These are phyloP conservation scores for Phoenoteleia sp. DNA, from an alignment of 2,888 invertebrate species.

Conservation along the genomic window DNA sequence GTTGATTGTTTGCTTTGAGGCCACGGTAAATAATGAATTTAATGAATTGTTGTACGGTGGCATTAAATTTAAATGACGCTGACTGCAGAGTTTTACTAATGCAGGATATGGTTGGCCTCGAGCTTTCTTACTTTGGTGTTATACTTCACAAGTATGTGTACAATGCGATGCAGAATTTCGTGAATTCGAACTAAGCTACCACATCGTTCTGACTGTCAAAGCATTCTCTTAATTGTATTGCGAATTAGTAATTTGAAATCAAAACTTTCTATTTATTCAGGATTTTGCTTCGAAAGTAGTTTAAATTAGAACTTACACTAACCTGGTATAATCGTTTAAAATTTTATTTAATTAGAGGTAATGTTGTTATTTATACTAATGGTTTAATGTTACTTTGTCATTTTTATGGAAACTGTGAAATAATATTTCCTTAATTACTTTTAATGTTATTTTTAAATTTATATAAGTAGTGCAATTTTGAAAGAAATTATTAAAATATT, in stretches of 20 bases:
- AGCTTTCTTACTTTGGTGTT: slow-evolving; percentile 24
- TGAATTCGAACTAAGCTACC: slow-evolving; percentile 25
- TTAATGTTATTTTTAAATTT: too few species aligned
- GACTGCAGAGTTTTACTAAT: slow-evolving; percentile 22
- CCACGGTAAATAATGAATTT: slow-evolving; percentile 11
- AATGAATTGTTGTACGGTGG: slow-evolving; percentile 17
- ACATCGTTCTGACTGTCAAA: slow-evolving; percentile 20
- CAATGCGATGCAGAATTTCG: slow-evolving; percentile 22
- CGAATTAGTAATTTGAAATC: slow-evolving; percentile 19
- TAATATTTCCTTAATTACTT: too few species aligned
- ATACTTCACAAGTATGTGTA: slow-evolving; percentile 21
- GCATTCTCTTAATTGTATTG: slow-evolving; percentile 24
- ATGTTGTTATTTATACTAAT: too few species aligned
- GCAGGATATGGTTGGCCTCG: slow-evolving; percentile 10
- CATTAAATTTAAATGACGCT: slow-evolving; percentile 12
- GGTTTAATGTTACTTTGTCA: neutral
- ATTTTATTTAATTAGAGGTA: too few species aligned
- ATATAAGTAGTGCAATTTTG: too few species aligned
- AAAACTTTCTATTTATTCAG: slow-evolving; percentile 5
- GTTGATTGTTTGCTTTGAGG: neutral
- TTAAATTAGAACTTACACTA: too few species aligned
- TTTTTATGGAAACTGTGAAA: too few species aligned
- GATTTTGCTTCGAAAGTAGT: neutral
- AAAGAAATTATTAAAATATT: too few species aligned
- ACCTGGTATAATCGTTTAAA: too few species aligned